Percentiles rank a stretch among this genome's conserved stretches.
Evolutionary conservation across 2,113 vertebrate genomes (phyloP).

Genomic region (Hipposideros armiger): DNA sequence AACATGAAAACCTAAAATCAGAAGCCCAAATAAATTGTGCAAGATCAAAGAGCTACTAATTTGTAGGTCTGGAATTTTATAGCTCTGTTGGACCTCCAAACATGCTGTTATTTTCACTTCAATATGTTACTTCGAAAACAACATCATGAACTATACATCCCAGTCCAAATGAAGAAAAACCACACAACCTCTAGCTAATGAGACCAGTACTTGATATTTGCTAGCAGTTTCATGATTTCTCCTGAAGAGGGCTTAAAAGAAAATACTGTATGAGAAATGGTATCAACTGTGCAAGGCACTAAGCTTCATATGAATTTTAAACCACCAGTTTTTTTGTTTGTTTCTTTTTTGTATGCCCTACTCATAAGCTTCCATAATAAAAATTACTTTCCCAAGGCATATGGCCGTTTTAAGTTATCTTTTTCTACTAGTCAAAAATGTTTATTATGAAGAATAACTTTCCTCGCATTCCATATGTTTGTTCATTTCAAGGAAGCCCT

Average conservation of each 20-base stretch:
- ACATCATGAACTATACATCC: not conserved
- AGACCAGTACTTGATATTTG: not conserved
- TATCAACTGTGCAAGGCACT: not conserved
- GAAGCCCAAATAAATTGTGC: not conserved
- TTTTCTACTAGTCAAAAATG: constrained; percentile 47
- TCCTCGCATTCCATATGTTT: not conserved
- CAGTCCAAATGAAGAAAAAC: not conserved
- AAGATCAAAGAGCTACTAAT: not conserved
- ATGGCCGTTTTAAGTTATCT: not conserved
- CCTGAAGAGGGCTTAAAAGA: not conserved
- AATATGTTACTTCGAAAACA: not conserved
- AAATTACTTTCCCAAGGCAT: constrained; percentile 51
- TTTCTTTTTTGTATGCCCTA: not conserved
- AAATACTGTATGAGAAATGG: not conserved
- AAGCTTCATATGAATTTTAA: not conserved
- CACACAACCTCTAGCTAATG: not conserved
- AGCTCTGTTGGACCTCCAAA: not conserved
- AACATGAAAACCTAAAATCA: not conserved
- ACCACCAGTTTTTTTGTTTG: not conserved
- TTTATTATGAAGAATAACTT: constrained; percentile 42
- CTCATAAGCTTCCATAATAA: constrained; percentile 27
- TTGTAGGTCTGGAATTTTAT: not conserved
- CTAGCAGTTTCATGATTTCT: not conserved
- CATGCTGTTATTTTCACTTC: not conserved
- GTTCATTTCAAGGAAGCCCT: not conserved